Evolutionary conservation across 1,140 invertebrate species (phyloP), one percentile per base, ranked within the genome.

Genomic region (Rhagoletis zephyria): DNA sequence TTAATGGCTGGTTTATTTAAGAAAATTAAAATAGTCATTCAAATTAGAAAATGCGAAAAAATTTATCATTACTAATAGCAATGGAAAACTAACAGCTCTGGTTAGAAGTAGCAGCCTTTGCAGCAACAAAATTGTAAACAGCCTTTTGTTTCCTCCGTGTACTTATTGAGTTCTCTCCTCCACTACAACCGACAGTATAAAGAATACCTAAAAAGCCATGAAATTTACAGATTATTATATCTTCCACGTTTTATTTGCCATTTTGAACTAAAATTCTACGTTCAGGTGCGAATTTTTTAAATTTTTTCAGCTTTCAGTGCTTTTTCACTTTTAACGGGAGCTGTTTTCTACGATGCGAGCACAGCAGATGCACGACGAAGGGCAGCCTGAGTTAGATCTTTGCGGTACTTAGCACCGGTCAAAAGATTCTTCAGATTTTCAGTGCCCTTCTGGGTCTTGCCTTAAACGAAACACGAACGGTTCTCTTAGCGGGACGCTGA

Each of bases 311-410:
- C 88, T 91, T 96, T 96, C 94, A 30, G 30, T 30, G 30, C 30
- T 30, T 97, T 97, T 70, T 95, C 95, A 93, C 97, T 97, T 94
- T 97, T 97, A 70, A 95, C 94, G 89, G 96, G 95, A 87, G 96
- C 94, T 87, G 96, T 95, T 93, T 97, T 96, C 94, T 99, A 98
- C 48, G 97, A 98, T 88, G 96, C 95, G 70, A 98, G 94, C 89
- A 99, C 96, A 88, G 98, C 97, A 93, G 97, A 98, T 19, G 97
- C 97, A 93, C 96, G 95, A 88, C 97, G 95, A 16, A 98, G 93
- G 64, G 97, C 97, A 92, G 95, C 95, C 96, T 97, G 92, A 87
- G 91, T 96, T 88, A 98, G 95, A 93, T 98, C 98, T 91, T 95
- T 96, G 90, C 98, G 95, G 94, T 98, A 98, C 90, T 96, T 96